Base-by-base conservation (phyloP, 1,140 invertebrate genomes). In the Drosophila bipectinata region DNA sequence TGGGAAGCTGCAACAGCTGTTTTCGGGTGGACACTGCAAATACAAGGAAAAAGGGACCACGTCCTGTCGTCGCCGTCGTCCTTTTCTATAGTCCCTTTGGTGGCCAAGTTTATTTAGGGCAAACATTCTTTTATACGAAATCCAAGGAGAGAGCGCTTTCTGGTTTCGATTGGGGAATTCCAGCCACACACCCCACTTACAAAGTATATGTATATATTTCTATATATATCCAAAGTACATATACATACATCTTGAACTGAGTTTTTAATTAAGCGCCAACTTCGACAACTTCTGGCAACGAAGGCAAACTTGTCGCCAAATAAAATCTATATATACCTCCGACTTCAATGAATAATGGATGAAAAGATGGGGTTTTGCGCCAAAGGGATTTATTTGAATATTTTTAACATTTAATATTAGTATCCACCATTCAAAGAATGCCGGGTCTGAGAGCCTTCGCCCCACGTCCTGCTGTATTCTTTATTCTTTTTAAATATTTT, bases 41-140 rank as follows among this genome's bases (percentile, higher is more conserved):
- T 39, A 21, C 45, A 34, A 28, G 28, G 10, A 12, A 21, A 44
- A 15, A 62, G 28, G 58, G 62, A 30, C 14, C 14, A 9, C 6
- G 26, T 28, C 26, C 26, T 28, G 26, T 28, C 26, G 26, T 37
- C 9, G 34, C 3, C 26, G 10, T 7, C 6, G 37, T 41, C 51
- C 21, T 28, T 3, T 14, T 24, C 26, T 26, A 32, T n/a, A 26
- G 39, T 74, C 72, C 69, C 69, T 30, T 56, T 14, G 71, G 53
- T 48, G 71, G 8, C 44, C 47, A 66, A 74, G 72, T 74, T 74
- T 74, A 66, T 74, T 74, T 74, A 58, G 72, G 72, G 14, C 18
- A 21, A 37, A 58, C 64, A 57, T 74, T 64, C 41, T 44, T 75
- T 48, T 48, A 74, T 66, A 53, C 37, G 41, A 34, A 74, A 47